A percentile compares a stretch with the other conserved stretches of the same genome.
phyloP scores from a whole-genome alignment of 53 echinoderm and acorn worm species.

The Actinopyga echinites region DNA sequence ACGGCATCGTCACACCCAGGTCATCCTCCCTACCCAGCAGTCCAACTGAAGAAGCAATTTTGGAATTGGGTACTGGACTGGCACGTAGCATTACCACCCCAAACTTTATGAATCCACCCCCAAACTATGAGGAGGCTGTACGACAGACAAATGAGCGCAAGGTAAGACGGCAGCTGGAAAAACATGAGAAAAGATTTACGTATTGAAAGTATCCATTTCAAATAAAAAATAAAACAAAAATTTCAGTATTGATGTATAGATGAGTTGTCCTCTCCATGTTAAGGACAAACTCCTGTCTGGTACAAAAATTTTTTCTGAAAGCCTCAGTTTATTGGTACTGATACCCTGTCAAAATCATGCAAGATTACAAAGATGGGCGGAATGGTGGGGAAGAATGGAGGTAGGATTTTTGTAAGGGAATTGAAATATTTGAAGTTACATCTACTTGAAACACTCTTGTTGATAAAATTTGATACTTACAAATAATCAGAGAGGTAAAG shows the following conservation, averaged over 20 bases:
- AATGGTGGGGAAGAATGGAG: no score
- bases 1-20: constrained; percentile 68
- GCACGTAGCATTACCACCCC: constrained; percentile 68
- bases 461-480: not conserved
- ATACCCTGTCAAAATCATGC: no score
- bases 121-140: constrained; percentile 94
- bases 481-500: not conserved
- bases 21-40: constrained; percentile 87
- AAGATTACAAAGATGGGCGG: no score
- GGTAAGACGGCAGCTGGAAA: constrained; percentile 4
- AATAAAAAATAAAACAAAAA: no score
- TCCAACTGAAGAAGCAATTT: constrained; percentile 67
- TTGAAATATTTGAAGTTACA: not conserved
- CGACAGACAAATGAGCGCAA: constrained; percentile 87
- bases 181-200: no score
- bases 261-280: no score
- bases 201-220: no score
- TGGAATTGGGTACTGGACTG: constrained; percentile 58
- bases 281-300: no score
- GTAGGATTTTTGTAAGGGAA: no score
- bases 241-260: no score
- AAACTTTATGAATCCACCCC: constrained; percentile 83
- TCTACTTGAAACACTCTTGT: not conserved
- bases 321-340: no score
- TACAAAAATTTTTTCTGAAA: no score